Conservation (phyloP, 2,888 invertebrate species). For the Lithophane ornitopus region DNA sequence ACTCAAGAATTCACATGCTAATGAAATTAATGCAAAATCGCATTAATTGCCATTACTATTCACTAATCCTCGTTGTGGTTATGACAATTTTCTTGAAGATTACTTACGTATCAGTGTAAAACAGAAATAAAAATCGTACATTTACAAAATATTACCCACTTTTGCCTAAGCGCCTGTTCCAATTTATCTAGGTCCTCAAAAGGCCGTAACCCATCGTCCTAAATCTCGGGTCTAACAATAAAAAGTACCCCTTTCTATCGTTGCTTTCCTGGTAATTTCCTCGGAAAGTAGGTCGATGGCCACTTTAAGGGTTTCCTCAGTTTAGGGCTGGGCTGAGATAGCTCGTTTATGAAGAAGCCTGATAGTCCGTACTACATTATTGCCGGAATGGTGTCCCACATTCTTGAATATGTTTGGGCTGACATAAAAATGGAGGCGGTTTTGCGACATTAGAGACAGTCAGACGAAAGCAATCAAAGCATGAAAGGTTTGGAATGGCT, state of each 20-base stretch:
- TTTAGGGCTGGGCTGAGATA: conserved; percentile 24
- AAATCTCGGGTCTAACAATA: conserved; percentile 52
- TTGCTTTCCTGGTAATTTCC: conserved; percentile 54
- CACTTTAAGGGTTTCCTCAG: conserved; percentile 47
- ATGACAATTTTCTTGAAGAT: not conserved
- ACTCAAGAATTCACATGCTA: too few relatives aligned
- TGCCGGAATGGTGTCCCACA: conserved; percentile 5
- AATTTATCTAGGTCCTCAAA: conserved; percentile 59
- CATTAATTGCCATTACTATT: too few relatives aligned
- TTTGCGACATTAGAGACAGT: not conserved
- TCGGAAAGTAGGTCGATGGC: conserved; percentile 59
- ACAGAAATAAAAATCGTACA: conserved; percentile 6
- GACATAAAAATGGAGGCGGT: not conserved
- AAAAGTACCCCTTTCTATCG: conserved; percentile 53
- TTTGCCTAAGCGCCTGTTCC: conserved; percentile 29
- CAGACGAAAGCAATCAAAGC: not conserved
- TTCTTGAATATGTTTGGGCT: conserved; percentile 13
- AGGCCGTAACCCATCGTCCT: conserved; percentile 56
- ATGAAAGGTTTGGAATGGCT: not conserved
- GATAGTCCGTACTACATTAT: conserved; percentile 39
- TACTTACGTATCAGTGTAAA: not conserved
- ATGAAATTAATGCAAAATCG: too few relatives aligned
- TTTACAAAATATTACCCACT: conserved; percentile 24
- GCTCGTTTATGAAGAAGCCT: conserved; percentile 43
- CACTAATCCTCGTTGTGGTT: not conserved